A percentile compares a stretch with the other conserved stretches of the same genome.
Evolutionary conservation across 2,797 vertebrate genomes (phyloP).

Genomic region (Heteromormyrus szaboi): DNA sequence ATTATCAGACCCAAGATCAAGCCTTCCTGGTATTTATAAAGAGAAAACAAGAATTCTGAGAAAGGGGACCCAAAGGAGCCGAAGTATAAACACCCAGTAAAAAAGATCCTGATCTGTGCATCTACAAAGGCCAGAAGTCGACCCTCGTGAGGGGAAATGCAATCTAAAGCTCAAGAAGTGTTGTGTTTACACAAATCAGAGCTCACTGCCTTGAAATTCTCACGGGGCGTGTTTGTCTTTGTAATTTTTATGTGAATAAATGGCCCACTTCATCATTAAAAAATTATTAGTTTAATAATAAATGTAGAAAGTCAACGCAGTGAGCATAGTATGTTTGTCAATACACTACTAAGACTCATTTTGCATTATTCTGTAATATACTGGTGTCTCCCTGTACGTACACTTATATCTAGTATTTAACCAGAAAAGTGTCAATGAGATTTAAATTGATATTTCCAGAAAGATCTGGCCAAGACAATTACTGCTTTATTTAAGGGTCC

Average conservation of each 20-base stretch:
- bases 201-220: neutral
- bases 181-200: constrained; percentile 5
- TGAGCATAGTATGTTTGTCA: neutral
- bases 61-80: constrained; percentile 55
- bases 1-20: constrained; percentile 53
- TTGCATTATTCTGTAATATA: neutral
- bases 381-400: neutral
- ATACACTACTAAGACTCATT: neutral
- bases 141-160: constrained; percentile 36
- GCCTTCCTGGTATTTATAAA: constrained; percentile 42
- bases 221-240: neutral
- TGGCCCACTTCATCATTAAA: neutral
- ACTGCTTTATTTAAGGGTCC: neutral
- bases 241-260: neutral
- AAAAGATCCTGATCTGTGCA: constrained; percentile 33
- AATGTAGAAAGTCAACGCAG: neutral
- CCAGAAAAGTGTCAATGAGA: neutral
- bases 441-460: neutral
- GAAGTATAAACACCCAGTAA: constrained; percentile 48
- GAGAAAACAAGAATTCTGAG: constrained; percentile 47
- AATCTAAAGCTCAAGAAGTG: constrained; percentile 23
- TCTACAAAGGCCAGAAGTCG: constrained; percentile 30
- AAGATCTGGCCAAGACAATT: neutral
- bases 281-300: neutral
- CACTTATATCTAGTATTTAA: neutral